phyloP scores from a whole-genome alignment of 2,888 invertebrate genomes.

The Cremastinae sp. region DNA sequence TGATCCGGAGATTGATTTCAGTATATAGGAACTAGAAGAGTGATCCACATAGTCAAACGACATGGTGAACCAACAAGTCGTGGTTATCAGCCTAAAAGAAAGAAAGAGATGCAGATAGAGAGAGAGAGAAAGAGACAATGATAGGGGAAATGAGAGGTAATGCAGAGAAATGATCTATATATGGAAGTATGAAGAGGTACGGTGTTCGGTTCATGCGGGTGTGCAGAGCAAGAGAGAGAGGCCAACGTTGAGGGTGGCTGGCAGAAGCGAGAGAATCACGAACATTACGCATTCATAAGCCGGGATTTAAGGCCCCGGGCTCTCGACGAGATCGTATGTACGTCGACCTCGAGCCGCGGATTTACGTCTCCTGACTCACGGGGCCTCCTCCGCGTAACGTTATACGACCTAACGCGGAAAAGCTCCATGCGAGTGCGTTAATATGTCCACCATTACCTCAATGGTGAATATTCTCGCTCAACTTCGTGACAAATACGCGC shows the following conservation, averaged over 20 bases:
- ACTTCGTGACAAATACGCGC: conserved; percentile 47
- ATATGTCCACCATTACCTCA: conserved; percentile 54
- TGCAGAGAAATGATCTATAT: conserved; percentile 26
- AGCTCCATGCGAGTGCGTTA: conserved; percentile 53
- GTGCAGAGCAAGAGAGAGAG: conserved; percentile 58
- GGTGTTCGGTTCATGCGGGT: conserved; percentile 37
- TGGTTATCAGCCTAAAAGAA: conserved; percentile 23
- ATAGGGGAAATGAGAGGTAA: background rate
- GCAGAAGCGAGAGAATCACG: conserved; percentile 48
- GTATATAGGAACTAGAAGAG: conserved; percentile 27
- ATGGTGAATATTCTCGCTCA: background rate
- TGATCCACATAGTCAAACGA: conserved; percentile 21
- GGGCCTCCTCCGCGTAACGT: background rate
- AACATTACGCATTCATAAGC: conserved; percentile 74
- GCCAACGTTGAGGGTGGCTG: background rate
- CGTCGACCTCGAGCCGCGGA: conserved; percentile 42
- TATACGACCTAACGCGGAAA: conserved; percentile 41
- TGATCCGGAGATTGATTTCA: conserved; percentile 63
- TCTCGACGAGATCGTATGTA: conserved; percentile 58
- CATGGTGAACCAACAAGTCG: conserved; percentile 7
- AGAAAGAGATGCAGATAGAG: too few species aligned
- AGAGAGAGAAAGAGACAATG: conserved; percentile 4
- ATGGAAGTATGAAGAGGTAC: conserved; percentile 17
- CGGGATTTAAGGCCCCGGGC: conserved; percentile 72
- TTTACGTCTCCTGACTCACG: conserved; percentile 36